Evolutionary conservation across 1,140 invertebrate genomes (phyloP).

Genomic region (Tribolium madens): DNA sequence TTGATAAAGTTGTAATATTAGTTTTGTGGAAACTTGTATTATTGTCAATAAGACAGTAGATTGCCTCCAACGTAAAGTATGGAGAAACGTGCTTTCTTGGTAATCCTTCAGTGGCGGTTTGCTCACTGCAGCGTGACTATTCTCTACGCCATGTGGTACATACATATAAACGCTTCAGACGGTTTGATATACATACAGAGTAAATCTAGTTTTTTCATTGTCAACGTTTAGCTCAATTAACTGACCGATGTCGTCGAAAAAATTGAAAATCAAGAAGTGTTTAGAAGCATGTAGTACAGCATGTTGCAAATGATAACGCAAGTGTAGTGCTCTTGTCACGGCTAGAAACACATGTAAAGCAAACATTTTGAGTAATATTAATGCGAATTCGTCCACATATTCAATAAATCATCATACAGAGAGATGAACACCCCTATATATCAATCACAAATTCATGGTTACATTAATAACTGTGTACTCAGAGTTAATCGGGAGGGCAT

Average conservation of each 20-base stretch:
- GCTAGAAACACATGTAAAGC: conserved; percentile 38
- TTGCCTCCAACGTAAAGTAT: background rate
- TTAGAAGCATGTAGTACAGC: background rate
- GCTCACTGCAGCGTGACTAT: conserved; percentile 24
- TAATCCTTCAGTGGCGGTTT: conserved; percentile 6
- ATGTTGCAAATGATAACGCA: conserved; percentile 38
- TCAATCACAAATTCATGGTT: conserved; percentile 53
- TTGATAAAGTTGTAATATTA: background rate
- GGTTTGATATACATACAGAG: background rate
- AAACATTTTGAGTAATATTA: conserved; percentile 54
- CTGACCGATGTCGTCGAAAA: background rate
- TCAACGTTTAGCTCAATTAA: background rate
- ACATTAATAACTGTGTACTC: conserved; percentile 50
- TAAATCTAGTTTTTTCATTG: background rate
- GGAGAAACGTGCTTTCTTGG: conserved; percentile 7
- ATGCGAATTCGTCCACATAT: conserved; percentile 50
- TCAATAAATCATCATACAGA: conserved; percentile 53
- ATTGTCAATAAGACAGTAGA: conserved; percentile 4
- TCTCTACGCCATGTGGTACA: conserved; percentile 9
- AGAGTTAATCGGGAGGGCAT: conserved; percentile 51
- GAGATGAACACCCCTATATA: conserved; percentile 50
- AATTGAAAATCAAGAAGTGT: background rate
- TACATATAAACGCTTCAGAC: background rate
- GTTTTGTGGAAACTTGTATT: background rate
- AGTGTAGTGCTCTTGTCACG: conserved; percentile 43